Evolutionary conservation across 2,888 invertebrate species (phyloP).

Genomic region (Tribolium freemani): DNA sequence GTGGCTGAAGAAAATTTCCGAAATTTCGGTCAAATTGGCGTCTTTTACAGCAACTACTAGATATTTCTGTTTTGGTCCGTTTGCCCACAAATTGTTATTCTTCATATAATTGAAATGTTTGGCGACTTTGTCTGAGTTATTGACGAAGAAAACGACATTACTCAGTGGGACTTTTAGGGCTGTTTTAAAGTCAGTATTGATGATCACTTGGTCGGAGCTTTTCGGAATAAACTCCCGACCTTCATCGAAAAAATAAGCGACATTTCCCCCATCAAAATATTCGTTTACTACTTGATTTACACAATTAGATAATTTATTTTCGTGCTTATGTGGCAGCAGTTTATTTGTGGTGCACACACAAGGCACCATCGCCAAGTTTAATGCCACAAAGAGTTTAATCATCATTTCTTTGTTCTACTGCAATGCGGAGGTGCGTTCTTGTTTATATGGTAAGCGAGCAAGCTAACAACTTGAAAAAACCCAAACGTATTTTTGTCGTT

Average conservation of each 20-base stretch:
- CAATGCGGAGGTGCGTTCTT: not conserved
- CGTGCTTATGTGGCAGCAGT: not conserved
- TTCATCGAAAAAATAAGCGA: not conserved
- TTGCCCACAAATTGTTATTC: constrained; percentile 1
- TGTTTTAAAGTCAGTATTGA: not conserved
- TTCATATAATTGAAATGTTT: not conserved
- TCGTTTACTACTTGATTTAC: not conserved
- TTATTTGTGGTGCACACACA: not conserved
- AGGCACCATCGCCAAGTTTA: not conserved
- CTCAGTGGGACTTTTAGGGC: not conserved
- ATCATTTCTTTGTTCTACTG: not conserved
- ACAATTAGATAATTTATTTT: not conserved
- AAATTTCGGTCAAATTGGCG: not conserved
- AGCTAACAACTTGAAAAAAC: not conserved
- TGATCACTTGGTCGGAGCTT: not conserved
- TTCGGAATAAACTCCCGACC: not conserved
- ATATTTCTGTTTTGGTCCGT: not conserved
- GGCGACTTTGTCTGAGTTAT: not conserved
- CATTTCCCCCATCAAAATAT: not conserved
- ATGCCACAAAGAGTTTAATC: not conserved
- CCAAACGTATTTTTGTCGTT: not conserved
- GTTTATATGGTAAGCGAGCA: not conserved
- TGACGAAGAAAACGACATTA: not conserved
- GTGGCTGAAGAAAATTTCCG: not conserved
- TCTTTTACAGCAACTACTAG: not conserved